These are phyloP conservation scores for Polylopha cassiicola DNA, from an alignment of 2,888 invertebrate genomes.

Conservation along the genomic window DNA sequence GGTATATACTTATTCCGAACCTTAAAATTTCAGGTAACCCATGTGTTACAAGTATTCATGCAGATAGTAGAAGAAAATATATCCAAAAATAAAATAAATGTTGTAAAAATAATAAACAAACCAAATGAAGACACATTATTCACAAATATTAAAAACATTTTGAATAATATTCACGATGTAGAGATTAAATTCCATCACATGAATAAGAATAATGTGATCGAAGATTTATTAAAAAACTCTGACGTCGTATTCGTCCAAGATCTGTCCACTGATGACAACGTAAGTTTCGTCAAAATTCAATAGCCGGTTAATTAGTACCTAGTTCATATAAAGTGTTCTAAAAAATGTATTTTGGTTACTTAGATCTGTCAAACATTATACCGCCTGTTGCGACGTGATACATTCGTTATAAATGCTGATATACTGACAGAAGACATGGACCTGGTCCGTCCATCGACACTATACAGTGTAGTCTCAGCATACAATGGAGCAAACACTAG, in stretches of 20 bases:
- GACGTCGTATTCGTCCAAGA: slow-evolving; percentile 32
- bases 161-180: slow-evolving; percentile 24
- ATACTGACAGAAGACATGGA: slow-evolving; percentile 8
- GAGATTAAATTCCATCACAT: slow-evolving; percentile 24
- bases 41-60: slow-evolving; percentile 28
- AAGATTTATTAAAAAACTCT: slow-evolving; percentile 20
- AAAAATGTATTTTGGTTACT: slow-evolving; percentile 13
- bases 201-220: slow-evolving; percentile 19
- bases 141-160: slow-evolving; percentile 21
- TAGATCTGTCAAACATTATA: slow-evolving; percentile 34
- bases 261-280: slow-evolving; percentile 31
- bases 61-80: slow-evolving; percentile 41
- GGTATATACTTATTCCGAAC: no score
- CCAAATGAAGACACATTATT: slow-evolving; percentile 20
- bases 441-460: slow-evolving; percentile 25
- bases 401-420: slow-evolving; percentile 35
- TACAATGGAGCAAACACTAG: slow-evolving; percentile 24
- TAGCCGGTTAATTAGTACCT: slow-evolving; percentile 17
- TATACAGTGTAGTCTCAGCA: slow-evolving; percentile 31
- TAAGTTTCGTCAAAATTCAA: slow-evolving; percentile 25
- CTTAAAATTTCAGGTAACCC: slow-evolving; percentile 32
- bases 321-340: slow-evolving; percentile 5
- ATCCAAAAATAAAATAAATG: slow-evolving; percentile 29
- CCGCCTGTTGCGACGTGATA: slow-evolving; percentile 28
- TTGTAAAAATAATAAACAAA: slow-evolving; percentile 29